phyloP scores from a whole-genome alignment of 1,140 invertebrate species.

The Drosophila prosaltans region DNA sequence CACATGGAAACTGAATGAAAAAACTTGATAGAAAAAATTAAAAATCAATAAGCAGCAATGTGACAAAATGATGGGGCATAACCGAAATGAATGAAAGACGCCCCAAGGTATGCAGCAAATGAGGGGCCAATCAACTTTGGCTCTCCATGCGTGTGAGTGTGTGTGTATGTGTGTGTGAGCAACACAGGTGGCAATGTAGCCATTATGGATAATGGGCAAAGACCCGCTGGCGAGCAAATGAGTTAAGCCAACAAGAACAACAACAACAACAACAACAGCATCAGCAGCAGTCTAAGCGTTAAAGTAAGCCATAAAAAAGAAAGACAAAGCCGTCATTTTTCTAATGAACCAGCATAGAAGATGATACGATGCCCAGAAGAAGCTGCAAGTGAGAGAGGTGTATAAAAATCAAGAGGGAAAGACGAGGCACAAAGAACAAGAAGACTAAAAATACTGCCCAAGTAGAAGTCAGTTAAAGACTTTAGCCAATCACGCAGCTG shows the following conservation, averaged over 20 bases:
- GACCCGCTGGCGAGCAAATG: conserved; percentile 65
- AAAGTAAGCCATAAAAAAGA: conserved; percentile 76
- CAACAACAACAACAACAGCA: conserved; percentile 44
- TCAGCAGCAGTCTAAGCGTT: conserved; percentile 55
- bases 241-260: conserved; percentile 77
- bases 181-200: conserved; percentile 79
- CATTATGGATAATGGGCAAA: conserved; percentile 79
- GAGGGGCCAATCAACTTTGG: conserved; percentile 19
- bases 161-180: conserved; percentile 33
- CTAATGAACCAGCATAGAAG: conserved; percentile 70
- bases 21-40: conserved; percentile 50
- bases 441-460: conserved; percentile 36
- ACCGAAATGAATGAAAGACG: conserved; percentile 33
- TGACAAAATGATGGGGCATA: conserved; percentile 46
- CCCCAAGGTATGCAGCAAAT: conserved; percentile 65
- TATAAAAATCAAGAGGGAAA: not conserved
- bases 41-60: conserved; percentile 50
- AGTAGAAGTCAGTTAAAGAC: conserved; percentile 72
- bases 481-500: conserved; percentile 80
- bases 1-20: conserved; percentile 43
- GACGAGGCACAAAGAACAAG: not conserved
- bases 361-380: conserved; percentile 25
- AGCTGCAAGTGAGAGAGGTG: not conserved
- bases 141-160: not conserved
- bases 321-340: conserved; percentile 82